Conservation (phyloP, 2,888 invertebrate genomes). For the Acrocera orbiculus region DNA sequence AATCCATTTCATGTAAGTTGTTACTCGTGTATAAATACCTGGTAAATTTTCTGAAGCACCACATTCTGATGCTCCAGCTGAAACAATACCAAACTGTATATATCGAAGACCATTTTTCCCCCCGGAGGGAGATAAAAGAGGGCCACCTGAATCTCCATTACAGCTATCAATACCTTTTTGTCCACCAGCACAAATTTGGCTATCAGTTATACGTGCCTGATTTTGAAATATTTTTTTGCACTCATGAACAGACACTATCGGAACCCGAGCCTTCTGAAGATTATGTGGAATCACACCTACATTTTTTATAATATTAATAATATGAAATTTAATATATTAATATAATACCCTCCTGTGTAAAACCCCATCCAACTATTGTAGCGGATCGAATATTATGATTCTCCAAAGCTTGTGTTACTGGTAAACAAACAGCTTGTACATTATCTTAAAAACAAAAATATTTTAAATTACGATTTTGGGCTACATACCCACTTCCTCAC, state of each 20-base stretch:
- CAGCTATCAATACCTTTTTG: constrained; percentile 11
- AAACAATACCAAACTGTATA: constrained; percentile 39
- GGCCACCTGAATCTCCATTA: constrained; percentile 16
- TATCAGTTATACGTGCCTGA: constrained; percentile 16
- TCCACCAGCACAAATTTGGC: constrained; percentile 40
- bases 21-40: constrained; percentile 37
- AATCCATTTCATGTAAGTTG: constrained; percentile 39
- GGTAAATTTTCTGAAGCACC: constrained; percentile 31
- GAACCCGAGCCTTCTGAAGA: constrained; percentile 25
- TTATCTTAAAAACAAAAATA: constrained; percentile 18
- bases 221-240: constrained; percentile 22
- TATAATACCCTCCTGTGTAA: constrained; percentile 32
- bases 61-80: constrained; percentile 41
- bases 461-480: too few relatives aligned
- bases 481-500: too few relatives aligned
- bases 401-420: constrained; percentile 25
- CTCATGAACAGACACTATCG: constrained; percentile 20
- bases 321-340: too few relatives aligned
- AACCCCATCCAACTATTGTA: constrained; percentile 22
- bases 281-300: constrained; percentile 3
- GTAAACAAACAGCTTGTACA: constrained; percentile 36
- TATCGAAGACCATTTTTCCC: constrained; percentile 14
- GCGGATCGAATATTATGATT: constrained; percentile 22
- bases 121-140: constrained; percentile 10
- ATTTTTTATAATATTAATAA: too few relatives aligned